phyloP scores from a whole-genome alignment of 1,140 invertebrate species.

The Ganaspis sp. region DNA sequence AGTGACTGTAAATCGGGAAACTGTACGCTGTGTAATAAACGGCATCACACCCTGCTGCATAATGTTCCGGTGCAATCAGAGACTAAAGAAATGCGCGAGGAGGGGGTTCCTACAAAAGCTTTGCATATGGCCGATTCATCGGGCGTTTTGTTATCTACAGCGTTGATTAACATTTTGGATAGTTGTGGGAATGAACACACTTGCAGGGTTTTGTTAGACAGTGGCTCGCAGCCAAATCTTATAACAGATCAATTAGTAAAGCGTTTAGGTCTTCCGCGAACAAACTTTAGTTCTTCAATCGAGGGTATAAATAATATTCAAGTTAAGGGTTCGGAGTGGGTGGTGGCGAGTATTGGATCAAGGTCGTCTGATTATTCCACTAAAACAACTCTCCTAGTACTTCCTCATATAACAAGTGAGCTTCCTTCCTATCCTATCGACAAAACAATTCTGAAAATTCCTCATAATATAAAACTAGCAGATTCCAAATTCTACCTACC shows the following conservation, averaged over 20 bases:
- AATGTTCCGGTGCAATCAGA: no score
- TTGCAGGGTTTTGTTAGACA: no score
- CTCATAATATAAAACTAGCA: constrained; percentile 31
- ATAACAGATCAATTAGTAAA: constrained; percentile 30
- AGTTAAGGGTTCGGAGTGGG: constrained; percentile 3
- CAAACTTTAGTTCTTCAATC: constrained; percentile 30
- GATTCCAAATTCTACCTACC: constrained; percentile 34
- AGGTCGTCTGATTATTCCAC: not conserved
- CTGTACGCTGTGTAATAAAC: constrained; percentile 32
- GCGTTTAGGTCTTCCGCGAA: constrained; percentile 16
- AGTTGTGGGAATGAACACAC: constrained; percentile 8
- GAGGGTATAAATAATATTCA: constrained; percentile 16
- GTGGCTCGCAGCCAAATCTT: constrained; percentile 41
- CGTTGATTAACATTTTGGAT: constrained; percentile 31
- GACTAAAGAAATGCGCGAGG: no score
- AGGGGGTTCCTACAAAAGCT: not conserved
- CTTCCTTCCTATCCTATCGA: constrained; percentile 23
- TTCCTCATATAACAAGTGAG: constrained; percentile 1
- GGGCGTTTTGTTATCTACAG: constrained; percentile 38
- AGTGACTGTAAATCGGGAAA: no score
- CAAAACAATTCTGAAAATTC: not conserved
- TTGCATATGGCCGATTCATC: not conserved
- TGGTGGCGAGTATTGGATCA: not conserved
- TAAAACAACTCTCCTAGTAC: not conserved
- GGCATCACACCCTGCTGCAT: constrained; percentile 46